These are phyloP conservation scores for Erpetoichthys calabaricus DNA, from an alignment of 2,797 vertebrate genomes.

Conservation along the genomic window DNA sequence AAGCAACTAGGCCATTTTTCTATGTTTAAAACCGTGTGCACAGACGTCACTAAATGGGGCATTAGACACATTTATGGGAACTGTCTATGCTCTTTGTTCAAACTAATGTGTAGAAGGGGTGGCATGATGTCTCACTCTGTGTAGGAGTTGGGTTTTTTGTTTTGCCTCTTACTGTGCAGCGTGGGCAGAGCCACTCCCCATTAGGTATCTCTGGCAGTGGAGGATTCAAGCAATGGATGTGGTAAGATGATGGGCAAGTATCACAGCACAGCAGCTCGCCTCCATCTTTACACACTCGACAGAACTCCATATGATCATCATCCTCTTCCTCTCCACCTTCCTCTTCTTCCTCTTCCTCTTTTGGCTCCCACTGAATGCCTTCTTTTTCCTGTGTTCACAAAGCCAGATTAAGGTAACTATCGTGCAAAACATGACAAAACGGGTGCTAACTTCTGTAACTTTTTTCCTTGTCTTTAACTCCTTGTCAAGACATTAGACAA, in stretches of 20 bases:
- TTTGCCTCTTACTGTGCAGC: constrained; percentile 78
- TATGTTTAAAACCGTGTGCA: no score
- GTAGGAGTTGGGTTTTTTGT: no score
- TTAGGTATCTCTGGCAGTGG: constrained; percentile 94
- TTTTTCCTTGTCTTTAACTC: no score
- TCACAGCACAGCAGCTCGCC: constrained; percentile 94
- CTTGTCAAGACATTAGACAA: no score
- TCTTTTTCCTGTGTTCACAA: constrained; percentile 74
- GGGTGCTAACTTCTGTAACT: neutral
- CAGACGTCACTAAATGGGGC: no score
- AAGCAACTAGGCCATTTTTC: no score
- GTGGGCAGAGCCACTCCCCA: constrained; percentile 95
- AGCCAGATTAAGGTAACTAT: neutral
- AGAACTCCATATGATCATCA: constrained; percentile 98
- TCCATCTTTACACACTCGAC: constrained; percentile 90
- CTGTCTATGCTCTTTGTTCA: no score
- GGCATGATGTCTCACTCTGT: no score
- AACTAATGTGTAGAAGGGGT: no score
- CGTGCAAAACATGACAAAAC: neutral
- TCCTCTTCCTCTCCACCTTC: constrained; percentile 84
- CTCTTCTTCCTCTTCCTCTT: constrained; percentile 89
- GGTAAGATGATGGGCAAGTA: constrained; percentile 92
- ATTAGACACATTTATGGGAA: no score
- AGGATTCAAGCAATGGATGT: constrained; percentile 96
- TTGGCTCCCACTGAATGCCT: constrained; percentile 96